These are phyloP conservation scores for Hipposideros armiger DNA, from an alignment of 2,113 vertebrate genomes.

Conservation along the genomic window DNA sequence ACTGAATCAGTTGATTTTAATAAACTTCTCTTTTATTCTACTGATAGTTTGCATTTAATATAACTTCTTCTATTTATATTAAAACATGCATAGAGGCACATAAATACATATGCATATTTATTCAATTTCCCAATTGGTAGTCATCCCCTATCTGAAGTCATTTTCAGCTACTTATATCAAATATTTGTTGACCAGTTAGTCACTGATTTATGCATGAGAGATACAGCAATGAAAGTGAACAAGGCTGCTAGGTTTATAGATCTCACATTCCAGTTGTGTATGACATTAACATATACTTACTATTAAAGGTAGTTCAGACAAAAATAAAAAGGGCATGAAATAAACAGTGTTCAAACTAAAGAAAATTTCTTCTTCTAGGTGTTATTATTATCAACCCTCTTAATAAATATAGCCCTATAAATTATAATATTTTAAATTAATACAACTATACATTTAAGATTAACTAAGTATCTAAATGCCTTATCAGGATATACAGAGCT, in stretches of 20 bases:
- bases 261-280: not conserved
- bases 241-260: not conserved
- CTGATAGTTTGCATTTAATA: not conserved
- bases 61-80: not conserved
- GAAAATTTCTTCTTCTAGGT: not conserved
- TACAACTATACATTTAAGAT: not conserved
- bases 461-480: not conserved
- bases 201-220: not conserved
- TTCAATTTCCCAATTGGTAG: not conserved
- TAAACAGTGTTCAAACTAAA: not conserved
- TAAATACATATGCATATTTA: not conserved
- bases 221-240: not conserved
- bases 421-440: conserved; percentile 8
- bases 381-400: not conserved
- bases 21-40: not conserved
- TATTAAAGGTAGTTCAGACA: not conserved
- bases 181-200: not conserved
- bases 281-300: not conserved
- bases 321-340: not conserved
- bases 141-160: not conserved
- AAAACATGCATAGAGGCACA: not conserved
- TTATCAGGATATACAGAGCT: not conserved
- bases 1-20: not conserved
- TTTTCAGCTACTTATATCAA: not conserved
- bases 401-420: not conserved